phyloP scores from a whole-genome alignment of 1,140 invertebrate genomes.

The Halictus rubicundus region DNA sequence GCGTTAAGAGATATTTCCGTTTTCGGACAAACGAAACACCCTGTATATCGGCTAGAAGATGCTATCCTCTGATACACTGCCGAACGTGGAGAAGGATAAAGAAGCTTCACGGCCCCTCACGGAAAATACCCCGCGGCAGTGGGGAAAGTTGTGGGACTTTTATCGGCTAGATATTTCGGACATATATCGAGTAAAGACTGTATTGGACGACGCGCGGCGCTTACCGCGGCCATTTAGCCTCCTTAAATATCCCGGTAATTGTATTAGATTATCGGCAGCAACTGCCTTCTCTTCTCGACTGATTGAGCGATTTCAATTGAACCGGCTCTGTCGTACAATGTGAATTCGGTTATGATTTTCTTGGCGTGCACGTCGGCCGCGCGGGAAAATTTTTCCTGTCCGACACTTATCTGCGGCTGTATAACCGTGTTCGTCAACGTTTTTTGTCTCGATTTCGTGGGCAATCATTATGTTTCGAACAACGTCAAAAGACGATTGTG shows the following conservation, averaged over 20 bases:
- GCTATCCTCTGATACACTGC: no score
- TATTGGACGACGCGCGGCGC: not conserved
- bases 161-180: no score
- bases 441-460: not conserved
- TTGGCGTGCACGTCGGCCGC: not conserved
- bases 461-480: not conserved
- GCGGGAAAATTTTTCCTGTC: not conserved
- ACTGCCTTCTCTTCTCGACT: conserved; percentile 45
- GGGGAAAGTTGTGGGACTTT: no score
- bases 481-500: not conserved
- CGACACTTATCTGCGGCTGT: no score
- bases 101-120: no score
- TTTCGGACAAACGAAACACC: no score
- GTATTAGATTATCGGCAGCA: conserved; percentile 63
- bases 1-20: no score
- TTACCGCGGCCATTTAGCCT: not conserved
- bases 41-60: no score
- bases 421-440: no score
- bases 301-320: conserved; percentile 75
- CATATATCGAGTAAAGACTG: no score
- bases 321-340: conserved; percentile 62
- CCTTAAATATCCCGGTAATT: conserved; percentile 55
- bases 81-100: no score
- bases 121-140: no score
- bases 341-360: conserved; percentile 66